Conservation (phyloP, 2,888 invertebrate species). For the Charanyca ferruginea region DNA sequence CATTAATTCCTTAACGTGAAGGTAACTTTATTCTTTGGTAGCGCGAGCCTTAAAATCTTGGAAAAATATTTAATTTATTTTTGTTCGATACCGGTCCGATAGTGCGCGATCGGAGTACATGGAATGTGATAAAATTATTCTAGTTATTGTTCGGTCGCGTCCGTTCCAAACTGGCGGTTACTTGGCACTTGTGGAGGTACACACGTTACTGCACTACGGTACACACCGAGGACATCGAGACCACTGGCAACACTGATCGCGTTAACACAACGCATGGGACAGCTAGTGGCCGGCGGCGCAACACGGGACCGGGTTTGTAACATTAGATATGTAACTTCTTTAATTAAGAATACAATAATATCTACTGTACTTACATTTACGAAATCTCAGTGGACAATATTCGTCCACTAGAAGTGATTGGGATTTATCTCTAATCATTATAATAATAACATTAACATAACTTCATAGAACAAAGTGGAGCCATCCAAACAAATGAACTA, state of each 20-base stretch:
- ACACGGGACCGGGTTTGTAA: constrained; percentile 49
- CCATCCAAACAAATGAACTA: constrained; percentile 28
- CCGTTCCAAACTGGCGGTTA: constrained; percentile 70
- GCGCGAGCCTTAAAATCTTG: constrained; percentile 81
- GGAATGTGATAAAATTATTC: constrained; percentile 79
- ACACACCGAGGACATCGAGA: constrained; percentile 45
- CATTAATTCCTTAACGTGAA: constrained; percentile 86
- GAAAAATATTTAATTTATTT: constrained; percentile 72
- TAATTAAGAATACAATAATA: constrained; percentile 35
- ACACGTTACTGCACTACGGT: constrained; percentile 60
- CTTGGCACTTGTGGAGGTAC: constrained; percentile 86
- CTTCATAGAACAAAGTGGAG: constrained; percentile 30
- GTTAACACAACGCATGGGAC: constrained; percentile 45
- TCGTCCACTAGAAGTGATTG: constrained; percentile 28
- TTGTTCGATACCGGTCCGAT: constrained; percentile 68
- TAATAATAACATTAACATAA: constrained; percentile 22
- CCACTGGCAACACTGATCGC: constrained; percentile 53
- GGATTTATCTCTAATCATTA: constrained; percentile 5
- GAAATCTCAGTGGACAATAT: constrained; percentile 37
- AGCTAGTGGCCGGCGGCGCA: constrained; percentile 25
- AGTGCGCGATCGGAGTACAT: constrained; percentile 74
- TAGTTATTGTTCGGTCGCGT: constrained; percentile 80
- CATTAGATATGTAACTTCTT: constrained; percentile 47
- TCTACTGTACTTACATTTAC: constrained; percentile 46
- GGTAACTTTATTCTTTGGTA: constrained; percentile 91